A percentile compares a stretch with the other conserved stretches of the same genome.
phyloP scores from a whole-genome alignment of 2,888 invertebrate genomes.

The Eulithis testata region DNA sequence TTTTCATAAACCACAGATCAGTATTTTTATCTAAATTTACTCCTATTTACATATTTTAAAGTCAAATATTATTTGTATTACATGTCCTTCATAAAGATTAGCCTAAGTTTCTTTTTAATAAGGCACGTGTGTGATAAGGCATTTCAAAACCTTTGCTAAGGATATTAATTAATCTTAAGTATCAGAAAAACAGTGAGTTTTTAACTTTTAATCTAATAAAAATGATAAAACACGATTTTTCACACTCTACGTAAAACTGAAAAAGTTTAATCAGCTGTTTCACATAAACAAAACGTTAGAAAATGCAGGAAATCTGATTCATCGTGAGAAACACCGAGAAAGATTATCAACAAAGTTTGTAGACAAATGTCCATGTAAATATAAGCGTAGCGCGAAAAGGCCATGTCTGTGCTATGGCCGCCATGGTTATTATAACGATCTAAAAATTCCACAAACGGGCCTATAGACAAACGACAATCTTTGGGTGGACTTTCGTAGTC shows the following conservation, averaged over 20 bases:
- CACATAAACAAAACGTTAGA: constrained; percentile 34
- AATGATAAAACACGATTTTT: constrained; percentile 13
- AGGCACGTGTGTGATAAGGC: too few relatives aligned
- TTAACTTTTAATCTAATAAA: too few relatives aligned
- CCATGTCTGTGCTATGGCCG: background rate
- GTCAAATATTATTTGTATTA: too few relatives aligned
- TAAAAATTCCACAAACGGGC: background rate
- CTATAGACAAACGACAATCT: background rate
- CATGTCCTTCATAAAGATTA: too few relatives aligned
- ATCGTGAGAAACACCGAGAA: constrained; percentile 52
- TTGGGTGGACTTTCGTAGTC: too few relatives aligned
- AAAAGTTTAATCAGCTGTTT: constrained; percentile 31
- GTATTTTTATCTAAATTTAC: too few relatives aligned
- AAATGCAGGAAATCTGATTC: constrained; percentile 40
- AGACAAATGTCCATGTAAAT: constrained; percentile 1
- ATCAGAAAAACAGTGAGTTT: too few relatives aligned
- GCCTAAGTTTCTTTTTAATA: too few relatives aligned
- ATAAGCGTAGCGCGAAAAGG: background rate
- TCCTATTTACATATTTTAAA: too few relatives aligned
- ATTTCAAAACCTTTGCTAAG: too few relatives aligned
- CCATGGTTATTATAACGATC: background rate
- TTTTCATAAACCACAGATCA: too few relatives aligned
- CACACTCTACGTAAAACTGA: constrained; percentile 10
- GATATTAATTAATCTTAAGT: too few relatives aligned
- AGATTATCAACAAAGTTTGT: constrained; percentile 44